Evolutionary conservation across 2,888 invertebrate genomes (phyloP).

Genomic region (Sepiola atlantica): DNA sequence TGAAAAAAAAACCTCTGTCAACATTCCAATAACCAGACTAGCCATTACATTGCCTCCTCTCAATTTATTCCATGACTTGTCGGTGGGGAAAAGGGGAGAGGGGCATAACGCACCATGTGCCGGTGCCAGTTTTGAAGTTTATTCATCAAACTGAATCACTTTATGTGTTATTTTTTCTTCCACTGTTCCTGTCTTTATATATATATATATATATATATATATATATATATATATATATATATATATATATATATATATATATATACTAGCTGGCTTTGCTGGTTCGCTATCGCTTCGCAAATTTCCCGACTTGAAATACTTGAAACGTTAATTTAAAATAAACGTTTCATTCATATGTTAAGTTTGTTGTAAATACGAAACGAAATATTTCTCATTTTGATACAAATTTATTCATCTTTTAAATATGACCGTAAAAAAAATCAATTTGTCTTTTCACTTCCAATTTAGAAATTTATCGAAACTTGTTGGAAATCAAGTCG

Average conservation of each 20-base stretch:
- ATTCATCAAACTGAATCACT: neutral
- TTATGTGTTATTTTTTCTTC: neutral
- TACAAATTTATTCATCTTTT: too few species aligned
- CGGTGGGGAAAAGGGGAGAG: neutral
- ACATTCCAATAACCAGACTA: neutral
- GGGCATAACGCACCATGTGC: neutral
- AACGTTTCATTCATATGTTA: too few species aligned
- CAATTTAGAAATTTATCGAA: too few species aligned
- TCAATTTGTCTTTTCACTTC: too few species aligned
- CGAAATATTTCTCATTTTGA: too few species aligned
- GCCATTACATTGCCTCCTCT: neutral
- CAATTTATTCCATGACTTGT: neutral
- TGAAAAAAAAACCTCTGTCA: neutral
- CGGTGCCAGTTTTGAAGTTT: conserved; percentile 32
- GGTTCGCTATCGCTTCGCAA: too few species aligned
- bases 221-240: neutral
- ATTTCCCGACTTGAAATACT: too few species aligned
- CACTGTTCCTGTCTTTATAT: neutral
- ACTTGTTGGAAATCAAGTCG: too few species aligned
- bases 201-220: neutral
- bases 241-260: neutral
- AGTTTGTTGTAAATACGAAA: too few species aligned
- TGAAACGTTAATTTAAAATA: too few species aligned
- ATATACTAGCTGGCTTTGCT: too few species aligned
- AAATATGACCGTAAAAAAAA: too few species aligned